A percentile compares a stretch with the other conserved stretches of the same genome.
Evolutionary conservation across 2,113 vertebrate genomes (phyloP).

Genomic region (Opisthocomus hoazin): DNA sequence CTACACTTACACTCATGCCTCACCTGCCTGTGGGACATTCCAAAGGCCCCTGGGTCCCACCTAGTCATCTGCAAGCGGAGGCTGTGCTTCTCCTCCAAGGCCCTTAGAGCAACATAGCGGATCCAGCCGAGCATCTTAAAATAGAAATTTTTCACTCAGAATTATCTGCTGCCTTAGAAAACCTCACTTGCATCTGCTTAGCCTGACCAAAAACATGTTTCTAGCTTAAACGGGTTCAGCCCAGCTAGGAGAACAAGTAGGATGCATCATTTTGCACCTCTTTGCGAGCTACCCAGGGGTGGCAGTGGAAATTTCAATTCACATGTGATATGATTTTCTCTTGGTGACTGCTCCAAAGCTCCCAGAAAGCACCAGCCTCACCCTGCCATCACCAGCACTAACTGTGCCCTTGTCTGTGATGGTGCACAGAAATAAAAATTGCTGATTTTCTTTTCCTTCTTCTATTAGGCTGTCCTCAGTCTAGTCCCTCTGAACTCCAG

Average conservation of each 20-base stretch:
- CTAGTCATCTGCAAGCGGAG: background rate
- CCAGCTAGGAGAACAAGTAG: background rate
- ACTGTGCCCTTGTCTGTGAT: background rate
- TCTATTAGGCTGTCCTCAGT: background rate
- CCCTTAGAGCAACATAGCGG: background rate
- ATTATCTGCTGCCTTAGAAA: background rate
- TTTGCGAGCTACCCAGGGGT: background rate
- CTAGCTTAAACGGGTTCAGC: background rate
- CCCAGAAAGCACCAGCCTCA: background rate
- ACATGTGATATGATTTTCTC: background rate
- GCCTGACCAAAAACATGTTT: background rate
- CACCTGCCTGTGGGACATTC: background rate
- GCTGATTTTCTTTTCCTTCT: background rate
- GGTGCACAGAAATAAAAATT: background rate
- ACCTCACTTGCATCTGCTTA: background rate
- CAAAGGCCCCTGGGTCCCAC: background rate
- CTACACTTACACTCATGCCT: background rate
- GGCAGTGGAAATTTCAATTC: background rate
- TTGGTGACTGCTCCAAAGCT: background rate
- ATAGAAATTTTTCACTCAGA: background rate
- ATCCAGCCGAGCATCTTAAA: background rate
- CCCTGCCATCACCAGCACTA: background rate
- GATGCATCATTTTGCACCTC: background rate
- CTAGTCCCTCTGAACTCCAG: background rate
- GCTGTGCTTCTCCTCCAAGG: background rate